phyloP scores from a whole-genome alignment of 2,888 invertebrate genomes.

The Agrotis clavis region DNA sequence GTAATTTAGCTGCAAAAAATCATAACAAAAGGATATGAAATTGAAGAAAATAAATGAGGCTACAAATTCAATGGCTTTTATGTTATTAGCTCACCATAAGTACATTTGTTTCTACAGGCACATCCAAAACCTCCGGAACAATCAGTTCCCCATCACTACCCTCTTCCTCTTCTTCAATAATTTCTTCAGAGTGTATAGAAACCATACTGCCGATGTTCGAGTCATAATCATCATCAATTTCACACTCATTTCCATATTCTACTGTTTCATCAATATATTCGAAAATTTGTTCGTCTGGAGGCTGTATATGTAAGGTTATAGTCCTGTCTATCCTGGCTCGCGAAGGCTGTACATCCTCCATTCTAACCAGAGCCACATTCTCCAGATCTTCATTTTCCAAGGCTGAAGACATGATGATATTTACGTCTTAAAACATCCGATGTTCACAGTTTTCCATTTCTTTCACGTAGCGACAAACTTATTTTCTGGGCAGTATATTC shows the following conservation, averaged over 20 bases:
- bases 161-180: constrained; percentile 68
- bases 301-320: constrained; percentile 55
- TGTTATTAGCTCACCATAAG: constrained; percentile 62
- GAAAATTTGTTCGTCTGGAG: constrained; percentile 64
- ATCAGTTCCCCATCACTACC: constrained; percentile 72
- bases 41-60: not conserved
- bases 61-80: constrained; percentile 3
- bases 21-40: not conserved
- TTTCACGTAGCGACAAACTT: not conserved
- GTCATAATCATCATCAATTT: constrained; percentile 78
- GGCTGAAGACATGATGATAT: constrained; percentile 75
- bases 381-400: constrained; percentile 83
- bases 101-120: constrained; percentile 26
- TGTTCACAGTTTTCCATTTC: constrained; percentile 47
- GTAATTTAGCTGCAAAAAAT: not conserved
- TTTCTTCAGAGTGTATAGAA: constrained; percentile 80
- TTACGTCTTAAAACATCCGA: constrained; percentile 63
- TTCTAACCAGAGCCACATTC: constrained; percentile 83
- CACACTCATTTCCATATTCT: constrained; percentile 74
- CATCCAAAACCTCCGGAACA: constrained; percentile 69
- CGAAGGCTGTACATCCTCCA: constrained; percentile 85
- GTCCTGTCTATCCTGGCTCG: constrained; percentile 72
- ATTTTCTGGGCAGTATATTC: not conserved
- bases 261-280: constrained; percentile 75
- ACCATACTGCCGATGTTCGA: constrained; percentile 85